Evolutionary conservation across 2,888 invertebrate species (phyloP), one percentile per base, ranked within the genome.

Genomic region (Steinernema carpocapsae): DNA sequence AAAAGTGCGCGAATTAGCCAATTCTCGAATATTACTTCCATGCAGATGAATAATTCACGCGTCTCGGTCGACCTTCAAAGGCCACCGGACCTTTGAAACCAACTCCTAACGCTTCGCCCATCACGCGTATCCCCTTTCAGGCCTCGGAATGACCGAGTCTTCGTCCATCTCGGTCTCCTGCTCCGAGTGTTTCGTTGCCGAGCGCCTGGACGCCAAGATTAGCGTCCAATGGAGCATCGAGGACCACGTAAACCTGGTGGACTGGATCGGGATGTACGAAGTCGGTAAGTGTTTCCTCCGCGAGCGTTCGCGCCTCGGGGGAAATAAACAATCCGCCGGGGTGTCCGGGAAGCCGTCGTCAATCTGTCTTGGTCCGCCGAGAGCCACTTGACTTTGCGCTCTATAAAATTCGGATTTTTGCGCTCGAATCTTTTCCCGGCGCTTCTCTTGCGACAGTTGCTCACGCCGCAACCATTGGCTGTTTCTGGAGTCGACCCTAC

Each of bases 251-350:
- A 77, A 78, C 37, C 72, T 77, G 19, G 64, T 77, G 22, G 77
- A 77, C 52, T 77, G 77, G 77, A 74, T 77, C 45, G 77, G 77
- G 42, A 43, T 77, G 52, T 77, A 72, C 70, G 73, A 78, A 56
- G 37, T 59, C 43, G 77, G 77, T 77, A 29, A 70, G 74, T 72
- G 45, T 19, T 24, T 59, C n/a, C n/a, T n/a, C n/a, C n/a, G 51
- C 14, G 51, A 51, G 6, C 56, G n/a, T 10, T 22, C 24, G 24
- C 56, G 6, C 56, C 56, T 56, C 56, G 56, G 56, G 43, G 56
- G 56, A 56, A 56, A 56, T 56, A 56, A 56, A 22, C 48, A 48
- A 48, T 48, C 26, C 24, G 51, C 51, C 14, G 26, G 24, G 17
- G n/a, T 6, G 22, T 12, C n/a, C 10, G 14, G 43, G 43, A 43